Evolutionary conservation across 2,113 vertebrate genomes (phyloP), one percentile per base, ranked within the genome.

Genomic region (Microtus pennsylvanicus): DNA sequence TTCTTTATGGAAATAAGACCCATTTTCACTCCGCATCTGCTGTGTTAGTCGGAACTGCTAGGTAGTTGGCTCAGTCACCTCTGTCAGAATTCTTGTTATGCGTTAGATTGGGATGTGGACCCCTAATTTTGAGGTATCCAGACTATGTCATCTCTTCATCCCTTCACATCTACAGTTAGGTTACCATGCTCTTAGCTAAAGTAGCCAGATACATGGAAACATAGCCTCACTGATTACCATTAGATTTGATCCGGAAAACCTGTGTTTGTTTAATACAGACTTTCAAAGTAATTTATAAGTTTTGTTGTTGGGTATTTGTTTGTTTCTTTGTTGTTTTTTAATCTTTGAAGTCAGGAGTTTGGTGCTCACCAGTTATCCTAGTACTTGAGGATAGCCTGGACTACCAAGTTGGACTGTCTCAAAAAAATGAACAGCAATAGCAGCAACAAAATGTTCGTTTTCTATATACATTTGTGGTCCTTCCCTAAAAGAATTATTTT

Each of bases 401-500:
- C 78, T 52, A 87, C 28, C 11, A 70, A 70, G 8, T 16, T 11
- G 52, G 33, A 52, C 85, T 67, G 22, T 52, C 45, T 87, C 11
- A 52, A 55, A n/a, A n/a, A 87, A 87, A 70, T 58, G 58, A 58
- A 58, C 19, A 21, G 69, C 22, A 81, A 70, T 19, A 14, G 19
- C 1, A 81, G 24, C 6, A 58, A 58, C 17, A 81, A 24, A 81
- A 87, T 50, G 52, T 72, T 16, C 88, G 6, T 65, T 95, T 38
- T 69, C 65, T 78, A 55, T 89, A 17, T 93, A 94, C 87, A 93
- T 42, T 50, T 87, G n/a, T 94, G 69, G 45, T 76, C 93, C 6
- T 86, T 90, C 93, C 86, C 82, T 89, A 70, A 86, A 95, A 89
- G 52, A 75, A 52, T 85, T 94, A 55, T 92, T 93, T 77, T 77